Percentiles rank a stretch among this genome's conserved stretches.
Evolutionary conservation across 2,797 vertebrate genomes (phyloP).

Genomic region (Sebastes melanostomus): DNA sequence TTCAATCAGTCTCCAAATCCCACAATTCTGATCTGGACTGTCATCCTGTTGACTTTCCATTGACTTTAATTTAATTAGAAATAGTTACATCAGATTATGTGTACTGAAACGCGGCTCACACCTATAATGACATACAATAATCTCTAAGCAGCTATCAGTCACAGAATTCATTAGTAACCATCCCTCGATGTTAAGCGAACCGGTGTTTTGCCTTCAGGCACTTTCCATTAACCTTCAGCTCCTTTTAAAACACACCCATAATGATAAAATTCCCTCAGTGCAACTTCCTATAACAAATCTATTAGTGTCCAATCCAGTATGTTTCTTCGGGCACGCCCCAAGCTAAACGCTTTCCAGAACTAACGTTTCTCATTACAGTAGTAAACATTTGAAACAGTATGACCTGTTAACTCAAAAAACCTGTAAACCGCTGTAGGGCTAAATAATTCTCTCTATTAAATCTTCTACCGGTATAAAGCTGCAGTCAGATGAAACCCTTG

Average conservation of each 20-base stretch:
- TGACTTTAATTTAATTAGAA: conserved; percentile 50
- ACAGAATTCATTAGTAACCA: conserved; percentile 56
- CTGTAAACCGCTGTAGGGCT: conserved; percentile 42
- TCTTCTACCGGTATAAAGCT: conserved; percentile 7
- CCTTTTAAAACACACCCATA: conserved; percentile 63
- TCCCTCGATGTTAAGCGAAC: conserved; percentile 44
- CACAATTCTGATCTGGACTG: not conserved
- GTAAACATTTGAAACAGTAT: conserved; percentile 60
- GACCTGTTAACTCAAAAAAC: conserved; percentile 48
- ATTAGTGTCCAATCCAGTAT: conserved; percentile 43
- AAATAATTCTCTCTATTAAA: conserved; percentile 47
- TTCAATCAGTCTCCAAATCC: not conserved
- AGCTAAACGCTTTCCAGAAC: conserved; percentile 34
- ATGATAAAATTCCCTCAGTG: conserved; percentile 63
- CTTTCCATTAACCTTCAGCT: conserved; percentile 76
- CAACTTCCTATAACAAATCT: conserved; percentile 63
- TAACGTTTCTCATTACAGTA: conserved; percentile 47
- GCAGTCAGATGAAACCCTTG: conserved; percentile 27
- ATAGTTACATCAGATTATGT: conserved; percentile 25
- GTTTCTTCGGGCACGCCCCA: conserved; percentile 50
- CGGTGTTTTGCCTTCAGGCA: conserved; percentile 57
- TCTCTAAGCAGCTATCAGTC: conserved; percentile 58
- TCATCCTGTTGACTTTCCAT: conserved; percentile 29
- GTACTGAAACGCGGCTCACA: conserved; percentile 9
- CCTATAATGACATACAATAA: conserved; percentile 46